These are phyloP conservation scores for Nemotelus nigrinus DNA, from an alignment of 2,888 invertebrate genomes.

Conservation along the genomic window DNA sequence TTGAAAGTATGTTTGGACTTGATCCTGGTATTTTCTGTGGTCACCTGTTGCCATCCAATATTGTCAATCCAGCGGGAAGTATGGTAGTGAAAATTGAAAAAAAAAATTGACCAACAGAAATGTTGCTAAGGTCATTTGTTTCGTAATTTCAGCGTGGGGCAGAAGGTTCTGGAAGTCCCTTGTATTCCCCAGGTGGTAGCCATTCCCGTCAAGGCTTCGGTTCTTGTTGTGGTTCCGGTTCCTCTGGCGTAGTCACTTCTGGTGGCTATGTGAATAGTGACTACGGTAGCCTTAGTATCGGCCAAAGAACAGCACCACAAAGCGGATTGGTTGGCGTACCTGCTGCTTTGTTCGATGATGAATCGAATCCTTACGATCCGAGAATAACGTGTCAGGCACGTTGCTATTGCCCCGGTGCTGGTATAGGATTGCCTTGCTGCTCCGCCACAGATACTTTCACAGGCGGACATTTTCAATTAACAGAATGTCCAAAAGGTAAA, in stretches of 20 bases:
- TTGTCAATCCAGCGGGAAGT: not conserved
- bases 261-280: not conserved
- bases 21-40: not conserved
- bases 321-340: not conserved
- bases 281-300: not conserved
- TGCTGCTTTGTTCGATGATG: not conserved
- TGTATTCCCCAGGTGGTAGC: not conserved
- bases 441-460: not conserved
- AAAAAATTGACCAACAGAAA: not conserved
- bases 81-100: not conserved
- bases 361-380: not conserved
- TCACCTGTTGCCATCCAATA: not conserved
- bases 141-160: not conserved
- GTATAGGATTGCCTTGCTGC: conserved; percentile 1
- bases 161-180: not conserved
- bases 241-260: not conserved
- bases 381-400: not conserved
- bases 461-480: not conserved
- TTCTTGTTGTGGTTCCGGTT: not conserved
- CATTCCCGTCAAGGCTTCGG: not conserved
- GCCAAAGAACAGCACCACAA: not conserved
- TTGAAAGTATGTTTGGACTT: not conserved
- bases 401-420: conserved; percentile 5
- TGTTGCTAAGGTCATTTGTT: not conserved
- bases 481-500: not conserved